Base-by-base conservation (phyloP, 1,140 invertebrate species). In the Philopotamus ludificatus region DNA sequence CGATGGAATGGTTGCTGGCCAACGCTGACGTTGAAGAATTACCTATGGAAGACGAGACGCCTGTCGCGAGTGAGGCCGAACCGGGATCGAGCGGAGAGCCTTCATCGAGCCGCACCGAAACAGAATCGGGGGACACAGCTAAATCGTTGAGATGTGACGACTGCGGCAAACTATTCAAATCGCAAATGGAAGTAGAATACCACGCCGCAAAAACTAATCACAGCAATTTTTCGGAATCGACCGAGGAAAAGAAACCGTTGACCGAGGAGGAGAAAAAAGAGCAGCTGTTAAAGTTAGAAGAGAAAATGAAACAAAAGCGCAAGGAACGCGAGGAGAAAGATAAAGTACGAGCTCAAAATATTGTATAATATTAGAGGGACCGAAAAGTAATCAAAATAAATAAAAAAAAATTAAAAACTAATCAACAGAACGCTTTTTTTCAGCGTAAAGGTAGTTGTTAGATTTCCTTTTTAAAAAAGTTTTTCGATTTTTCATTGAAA, bases 141-240 rank as follows among this genome's bases (percentile, higher is more conserved):
- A 93, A 91, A 72, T 95, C 93, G 3, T 83, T 95, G 10, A 94
- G 93, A 82, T 96, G 94, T 81, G 91, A 95, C 74, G 90, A 93
- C 53, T 97, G 95, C 77, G 89, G 89, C 10, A 96, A 95, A 78
- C 77, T 95, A 21, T 89, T 97, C 59, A 85, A 83, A 72, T 84
- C 83, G 71, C 85, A 86, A 67, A 75, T 85, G 15, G 68, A 70
- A 44, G 87, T 95, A 15, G 92, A 97, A 76, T 94, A 88, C 72
- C 95, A 98, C 81, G 94, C 94, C 1, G 88, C 91, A 0, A 95
- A 95, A 79, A 90, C 93, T 2, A 91, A 85, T 10, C 95, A 98
- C 77, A 87, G 86, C 68, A 90, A 87, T 75, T 98, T 97, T 76
- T 92, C 91, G 0, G 94, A 98, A 76, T 95, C 92, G 2, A 90